Evolutionary conservation across 2,888 invertebrate genomes (phyloP), one percentile per base, ranked within the genome.

Genomic region (Lycocerus yunnanus): DNA sequence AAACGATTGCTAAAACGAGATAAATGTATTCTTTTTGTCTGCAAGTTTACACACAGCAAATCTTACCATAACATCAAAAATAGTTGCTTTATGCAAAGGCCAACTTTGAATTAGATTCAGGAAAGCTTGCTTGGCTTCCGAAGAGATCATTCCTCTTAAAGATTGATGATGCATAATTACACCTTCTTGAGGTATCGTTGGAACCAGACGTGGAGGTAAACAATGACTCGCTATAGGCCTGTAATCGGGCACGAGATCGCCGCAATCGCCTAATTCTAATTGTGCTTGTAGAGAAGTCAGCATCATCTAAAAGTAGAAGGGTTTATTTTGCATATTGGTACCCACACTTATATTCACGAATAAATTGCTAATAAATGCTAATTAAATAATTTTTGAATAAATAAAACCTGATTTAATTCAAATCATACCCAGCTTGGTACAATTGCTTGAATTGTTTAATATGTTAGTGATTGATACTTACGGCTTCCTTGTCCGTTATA

Each of bases 211-310:
- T 59, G 95, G 91, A 1, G 97, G 95, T 81, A 98, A 89, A 83
- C 95, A 95, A 85, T 95, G 93, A 66, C 93, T 92, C 15, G 95
- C 94, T 78, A 94, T 93, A 20, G 90, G 87, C 76, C 92, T 89
- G 77, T 87, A 91, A 84, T 93, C 92, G 82, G 90, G 90, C 68
- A 92, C 88, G 69, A 89, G 89, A 80, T 93, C 93, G 58, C 89
- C 87, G 83, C 93, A 95, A 88, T 97, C 97, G 43, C 97, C 95
- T 78, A 95, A 90, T 86, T 97, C 97, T 27, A 97, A 90, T 87
- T 98, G 98, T 60, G 96, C 95, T 90, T 97, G 96, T 66, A 98
- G 90, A 15, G 98, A 97, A 66, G 97, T 95, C 73, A 98, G 87
- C 95, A 97, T 97, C 87, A 97, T 95, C 95, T 96, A 82, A 21